These are phyloP conservation scores for Amazona guildingii DNA, from an alignment of 2,113 vertebrate species.

Conservation along the genomic window DNA sequence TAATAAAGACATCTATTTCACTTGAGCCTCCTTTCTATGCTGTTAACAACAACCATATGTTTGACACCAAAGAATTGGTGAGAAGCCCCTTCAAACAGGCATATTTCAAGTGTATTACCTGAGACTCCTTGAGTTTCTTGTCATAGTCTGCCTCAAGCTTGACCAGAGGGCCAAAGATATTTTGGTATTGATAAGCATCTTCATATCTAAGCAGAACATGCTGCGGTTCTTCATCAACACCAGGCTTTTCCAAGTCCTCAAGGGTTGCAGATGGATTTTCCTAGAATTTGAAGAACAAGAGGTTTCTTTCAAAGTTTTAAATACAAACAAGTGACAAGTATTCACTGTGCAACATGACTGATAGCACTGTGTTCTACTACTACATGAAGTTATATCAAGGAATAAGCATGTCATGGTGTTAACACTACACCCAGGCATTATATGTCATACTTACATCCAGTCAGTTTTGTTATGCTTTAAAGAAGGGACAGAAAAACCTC, in stretches of 20 bases:
- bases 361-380: accelerated
- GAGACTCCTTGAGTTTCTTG: slow-evolving; percentile 99
- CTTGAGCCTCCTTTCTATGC: neutral
- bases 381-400: neutral
- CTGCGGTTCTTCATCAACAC: slow-evolving; percentile 96
- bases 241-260: slow-evolving; percentile 96
- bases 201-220: slow-evolving; percentile 95
- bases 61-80: neutral
- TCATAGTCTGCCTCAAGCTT: slow-evolving; percentile 99
- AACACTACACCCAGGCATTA: neutral
- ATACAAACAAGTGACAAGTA: neutral
- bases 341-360: neutral
- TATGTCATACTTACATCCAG: neutral
- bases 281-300: slow-evolving; percentile 55
- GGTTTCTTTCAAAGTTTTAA: neutral
- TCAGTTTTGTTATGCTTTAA: neutral
- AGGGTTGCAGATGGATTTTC: slow-evolving; percentile 95
- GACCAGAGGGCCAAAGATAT: slow-evolving; percentile 96
- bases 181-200: slow-evolving; percentile 99
- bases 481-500: neutral
- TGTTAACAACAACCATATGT: neutral
- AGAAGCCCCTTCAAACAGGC: neutral
- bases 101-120: slow-evolving; percentile 74
- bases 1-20: neutral
- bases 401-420: neutral